Conservation (phyloP, 1,140 invertebrate genomes). For the Drosophila parabipectinata region DNA sequence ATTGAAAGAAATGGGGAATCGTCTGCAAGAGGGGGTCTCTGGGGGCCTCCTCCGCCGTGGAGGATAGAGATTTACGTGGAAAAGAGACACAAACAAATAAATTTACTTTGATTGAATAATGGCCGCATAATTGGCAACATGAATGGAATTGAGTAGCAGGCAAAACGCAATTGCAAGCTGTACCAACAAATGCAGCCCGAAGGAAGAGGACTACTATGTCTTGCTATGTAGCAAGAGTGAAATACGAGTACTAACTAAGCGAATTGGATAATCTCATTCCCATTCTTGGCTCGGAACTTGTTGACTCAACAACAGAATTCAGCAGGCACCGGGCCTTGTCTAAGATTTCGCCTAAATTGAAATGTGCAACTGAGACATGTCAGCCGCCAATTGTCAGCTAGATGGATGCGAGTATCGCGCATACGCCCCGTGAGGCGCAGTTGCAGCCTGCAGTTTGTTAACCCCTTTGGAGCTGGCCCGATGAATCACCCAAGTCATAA, state of each 20-base stretch:
- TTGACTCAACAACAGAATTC: constrained; percentile 30
- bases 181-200: constrained; percentile 39
- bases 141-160: constrained; percentile 84
- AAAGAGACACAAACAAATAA: constrained; percentile 84
- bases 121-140: constrained; percentile 83
- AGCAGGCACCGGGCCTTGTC: constrained; percentile 36
- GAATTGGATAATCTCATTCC: constrained; percentile 81
- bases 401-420: constrained; percentile 77
- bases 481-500: constrained; percentile 24
- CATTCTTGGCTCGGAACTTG: constrained; percentile 30
- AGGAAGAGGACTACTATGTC: neutral
- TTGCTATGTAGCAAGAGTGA: neutral
- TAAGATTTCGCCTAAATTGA: constrained; percentile 73
- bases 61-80: constrained; percentile 68
- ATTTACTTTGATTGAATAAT: constrained; percentile 84
- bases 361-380: constrained; percentile 83
- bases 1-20: constrained; percentile 62
- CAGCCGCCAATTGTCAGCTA: constrained; percentile 77
- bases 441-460: constrained; percentile 67
- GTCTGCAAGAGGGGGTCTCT: neutral
- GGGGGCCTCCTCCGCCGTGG: constrained; percentile 2
- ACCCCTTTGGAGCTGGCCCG: constrained; percentile 46
- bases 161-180: constrained; percentile 74
- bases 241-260: constrained; percentile 64
- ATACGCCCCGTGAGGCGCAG: constrained; percentile 57